phyloP scores from a whole-genome alignment of 2,113 vertebrate species.

The Cephalopterus ornatus region DNA sequence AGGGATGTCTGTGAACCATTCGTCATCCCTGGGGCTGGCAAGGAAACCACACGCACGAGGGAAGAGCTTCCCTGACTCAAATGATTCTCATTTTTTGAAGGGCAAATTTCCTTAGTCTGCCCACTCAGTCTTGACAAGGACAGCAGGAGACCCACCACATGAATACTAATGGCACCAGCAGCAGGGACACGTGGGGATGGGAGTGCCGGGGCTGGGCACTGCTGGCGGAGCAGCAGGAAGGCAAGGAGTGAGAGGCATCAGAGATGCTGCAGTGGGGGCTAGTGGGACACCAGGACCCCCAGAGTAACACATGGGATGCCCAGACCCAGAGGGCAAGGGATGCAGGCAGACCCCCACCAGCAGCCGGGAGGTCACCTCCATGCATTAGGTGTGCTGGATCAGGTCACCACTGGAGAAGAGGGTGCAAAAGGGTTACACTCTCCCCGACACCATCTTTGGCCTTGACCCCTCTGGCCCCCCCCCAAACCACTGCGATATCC shows the following conservation, averaged over 20 bases:
- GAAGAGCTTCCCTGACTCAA: conserved; percentile 60
- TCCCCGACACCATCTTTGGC: background rate
- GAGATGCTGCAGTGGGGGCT: rapidly evolving
- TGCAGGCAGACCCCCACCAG: background rate
- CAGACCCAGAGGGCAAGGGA: background rate
- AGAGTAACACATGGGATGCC: background rate
- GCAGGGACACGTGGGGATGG: background rate
- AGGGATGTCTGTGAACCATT: conserved; percentile 1
- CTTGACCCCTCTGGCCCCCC: conserved; percentile 41
- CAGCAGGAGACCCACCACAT: conserved; percentile 16
- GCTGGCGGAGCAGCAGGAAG: rapidly evolving
- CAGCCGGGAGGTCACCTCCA: background rate
- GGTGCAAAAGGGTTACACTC: conserved; percentile 45
- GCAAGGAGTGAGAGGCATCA: rapidly evolving
- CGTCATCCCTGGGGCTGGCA: conserved; percentile 44
- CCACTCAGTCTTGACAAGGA: conserved; percentile 69
- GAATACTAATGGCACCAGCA: conserved; percentile 32
- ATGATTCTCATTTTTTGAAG: conserved; percentile 65
- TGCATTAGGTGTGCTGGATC: background rate
- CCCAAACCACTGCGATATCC: conserved; percentile 74
- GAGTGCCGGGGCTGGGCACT: background rate
- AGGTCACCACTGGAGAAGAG: background rate
- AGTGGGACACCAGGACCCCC: background rate
- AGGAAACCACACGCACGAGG: conserved; percentile 6
- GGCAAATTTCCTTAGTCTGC: conserved; percentile 59